Evolutionary conservation across 2,888 invertebrate genomes (phyloP), one percentile per base, ranked within the genome.

Genomic region (Scaptomyza polygonia): DNA sequence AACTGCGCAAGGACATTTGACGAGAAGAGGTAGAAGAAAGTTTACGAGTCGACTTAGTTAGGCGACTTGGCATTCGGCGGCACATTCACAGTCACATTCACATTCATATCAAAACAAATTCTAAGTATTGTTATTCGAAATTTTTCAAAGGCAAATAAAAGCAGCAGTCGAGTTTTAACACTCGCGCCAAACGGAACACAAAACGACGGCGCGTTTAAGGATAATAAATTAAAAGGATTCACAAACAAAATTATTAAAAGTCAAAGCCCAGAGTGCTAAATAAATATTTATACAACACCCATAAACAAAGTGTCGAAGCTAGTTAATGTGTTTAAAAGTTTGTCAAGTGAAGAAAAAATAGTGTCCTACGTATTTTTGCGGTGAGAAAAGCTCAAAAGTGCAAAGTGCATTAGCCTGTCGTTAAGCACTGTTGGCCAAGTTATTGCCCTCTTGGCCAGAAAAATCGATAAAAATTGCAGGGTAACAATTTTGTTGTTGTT

Each of bases 1-100:
- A 88, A 89, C 90, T 90, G 90, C 90, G 90, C 90, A 90, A 90
- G 90, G 90, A 90, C 90, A 87, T 84, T 89, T 74, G 54, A n/a
- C 61, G 72, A 47, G 36, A 14, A 30, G 11, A 30, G 30, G 30
- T 4, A 2, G 14, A 7, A 9, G 9, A 39, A 16, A 16, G 39
- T 39, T 36, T 14, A 36, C 36, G 36, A 36, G 61, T 34, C 21
- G 32, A 49, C 25, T 5, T 34, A 49, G 36, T 49, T 49, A 36
- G 49, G 25, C 49, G 34, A 34, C 48, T 48, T 49, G n/a, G 34
- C 14, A 49, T 25, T 47, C 32, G 71, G 53, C 30, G 9, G 36
- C 36, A 32, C 34, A 39, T 36, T 27, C 49, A 25, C n/a, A n/a
- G n/a, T n/a, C n/a, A n/a, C 43, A 32, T 32, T 18, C 53, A 21